Conservation (phyloP, 2,888 invertebrate genomes). For the Drosophila ezoana region DNA sequence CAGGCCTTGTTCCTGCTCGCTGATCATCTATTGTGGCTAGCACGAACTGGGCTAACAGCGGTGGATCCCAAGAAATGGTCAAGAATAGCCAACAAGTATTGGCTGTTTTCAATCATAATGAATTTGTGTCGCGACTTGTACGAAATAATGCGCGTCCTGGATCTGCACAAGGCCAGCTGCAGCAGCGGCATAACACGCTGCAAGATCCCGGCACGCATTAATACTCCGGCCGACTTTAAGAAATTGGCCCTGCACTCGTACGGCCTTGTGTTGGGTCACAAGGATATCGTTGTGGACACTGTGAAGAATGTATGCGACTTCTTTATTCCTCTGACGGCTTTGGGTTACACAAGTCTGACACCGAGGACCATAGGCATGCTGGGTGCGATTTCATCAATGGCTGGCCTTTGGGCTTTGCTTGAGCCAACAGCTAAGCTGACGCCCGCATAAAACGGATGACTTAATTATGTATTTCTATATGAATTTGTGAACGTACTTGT, state of each 20-base stretch:
- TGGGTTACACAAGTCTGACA: constrained; percentile 91
- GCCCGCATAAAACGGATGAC: constrained; percentile 85
- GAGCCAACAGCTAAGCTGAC: constrained; percentile 92
- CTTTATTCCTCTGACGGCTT: constrained; percentile 92
- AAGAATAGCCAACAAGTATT: constrained; percentile 91
- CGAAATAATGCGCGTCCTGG: constrained; percentile 89
- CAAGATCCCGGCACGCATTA: constrained; percentile 68
- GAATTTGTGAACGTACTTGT: constrained; percentile 15
- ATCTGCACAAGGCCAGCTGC: constrained; percentile 86
- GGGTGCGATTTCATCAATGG: constrained; percentile 92
- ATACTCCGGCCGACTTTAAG: constrained; percentile 69
- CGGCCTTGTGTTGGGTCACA: constrained; percentile 83
- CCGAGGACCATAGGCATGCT: constrained; percentile 91
- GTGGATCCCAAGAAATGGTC: constrained; percentile 92
- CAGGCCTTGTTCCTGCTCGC: constrained; percentile 92
- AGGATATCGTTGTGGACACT: constrained; percentile 92
- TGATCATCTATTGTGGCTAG: constrained; percentile 95
- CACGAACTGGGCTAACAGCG: constrained; percentile 88
- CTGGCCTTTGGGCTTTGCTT: constrained; percentile 91
- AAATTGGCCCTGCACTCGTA: constrained; percentile 76
- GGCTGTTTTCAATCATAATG: constrained; percentile 92
- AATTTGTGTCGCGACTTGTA: constrained; percentile 93
- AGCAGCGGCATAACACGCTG: constrained; percentile 81
- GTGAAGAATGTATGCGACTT: constrained; percentile 94
- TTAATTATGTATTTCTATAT: constrained; percentile 24